These are phyloP conservation scores for Butorides virescens DNA, from an alignment of 2,113 vertebrate species.

Conservation along the genomic window DNA sequence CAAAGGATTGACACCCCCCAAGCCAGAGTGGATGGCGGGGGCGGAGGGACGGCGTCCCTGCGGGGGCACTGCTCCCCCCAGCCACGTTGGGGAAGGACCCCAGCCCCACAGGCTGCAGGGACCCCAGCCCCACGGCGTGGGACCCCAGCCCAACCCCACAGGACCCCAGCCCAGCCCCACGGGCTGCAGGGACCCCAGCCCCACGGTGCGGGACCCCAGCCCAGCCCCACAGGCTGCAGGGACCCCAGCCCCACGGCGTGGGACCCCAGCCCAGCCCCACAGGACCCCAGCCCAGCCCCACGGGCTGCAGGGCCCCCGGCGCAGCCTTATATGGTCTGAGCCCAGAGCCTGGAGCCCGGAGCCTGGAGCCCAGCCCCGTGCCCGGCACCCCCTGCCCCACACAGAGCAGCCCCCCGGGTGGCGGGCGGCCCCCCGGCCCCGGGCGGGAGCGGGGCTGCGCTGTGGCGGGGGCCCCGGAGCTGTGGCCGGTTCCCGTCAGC, in stretches of 20 bases:
- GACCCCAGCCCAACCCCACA: neutral
- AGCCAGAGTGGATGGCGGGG: neutral
- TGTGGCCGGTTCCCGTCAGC: constrained; percentile 18
- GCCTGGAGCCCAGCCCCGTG: neutral
- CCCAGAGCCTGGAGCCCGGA: neutral
- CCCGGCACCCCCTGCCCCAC: neutral
- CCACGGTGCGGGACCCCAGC: neutral
- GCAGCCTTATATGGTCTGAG: constrained; percentile 22
- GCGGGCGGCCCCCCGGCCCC: neutral
- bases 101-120: too few relatives aligned
- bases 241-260: neutral
- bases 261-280: neutral
- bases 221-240: neutral
- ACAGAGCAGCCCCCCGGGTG: neutral
- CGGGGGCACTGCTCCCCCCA: neutral
- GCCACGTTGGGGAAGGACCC: too few relatives aligned
- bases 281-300: too few relatives aligned
- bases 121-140: neutral
- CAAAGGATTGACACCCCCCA: neutral
- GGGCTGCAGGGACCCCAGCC: neutral
- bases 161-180: too few relatives aligned
- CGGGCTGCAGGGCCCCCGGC: too few relatives aligned
- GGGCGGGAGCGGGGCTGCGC: neutral
- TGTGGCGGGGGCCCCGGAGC: neutral
- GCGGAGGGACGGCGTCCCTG: too few relatives aligned